Evolutionary conservation across 2,113 vertebrate genomes (phyloP).

Genomic region (Spilogale gracilis): DNA sequence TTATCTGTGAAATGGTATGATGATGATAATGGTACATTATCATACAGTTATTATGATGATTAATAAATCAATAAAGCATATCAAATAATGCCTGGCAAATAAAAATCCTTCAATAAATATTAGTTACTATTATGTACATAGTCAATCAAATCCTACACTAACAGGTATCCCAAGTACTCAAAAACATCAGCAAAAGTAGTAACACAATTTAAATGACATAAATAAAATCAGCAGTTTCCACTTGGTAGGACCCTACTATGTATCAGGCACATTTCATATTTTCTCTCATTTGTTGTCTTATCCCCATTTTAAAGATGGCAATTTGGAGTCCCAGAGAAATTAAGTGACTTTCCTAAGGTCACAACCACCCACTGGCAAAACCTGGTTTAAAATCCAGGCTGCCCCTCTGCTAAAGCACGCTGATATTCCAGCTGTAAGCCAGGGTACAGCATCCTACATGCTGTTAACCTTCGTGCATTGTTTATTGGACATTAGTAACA

Average conservation of each 20-base stretch:
- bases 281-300: neutral
- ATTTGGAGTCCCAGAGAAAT: neutral
- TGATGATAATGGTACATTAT: neutral
- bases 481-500: neutral
- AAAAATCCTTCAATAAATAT: neutral
- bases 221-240: neutral
- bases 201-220: neutral
- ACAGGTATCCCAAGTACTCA: neutral
- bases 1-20: neutral
- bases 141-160: neutral
- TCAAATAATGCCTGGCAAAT: neutral
- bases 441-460: neutral
- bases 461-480: neutral
- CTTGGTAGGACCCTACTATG: neutral
- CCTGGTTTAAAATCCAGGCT: neutral
- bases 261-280: neutral
- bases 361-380: neutral
- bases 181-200: slow-evolving; percentile 12
- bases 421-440: neutral
- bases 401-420: neutral
- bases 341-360: neutral
- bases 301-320: neutral
- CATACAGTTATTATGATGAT: neutral
- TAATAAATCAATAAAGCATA: neutral
- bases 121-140: neutral